Base-by-base conservation (phyloP, 2,797 vertebrate species). In the Coregonus suidteri region DNA sequence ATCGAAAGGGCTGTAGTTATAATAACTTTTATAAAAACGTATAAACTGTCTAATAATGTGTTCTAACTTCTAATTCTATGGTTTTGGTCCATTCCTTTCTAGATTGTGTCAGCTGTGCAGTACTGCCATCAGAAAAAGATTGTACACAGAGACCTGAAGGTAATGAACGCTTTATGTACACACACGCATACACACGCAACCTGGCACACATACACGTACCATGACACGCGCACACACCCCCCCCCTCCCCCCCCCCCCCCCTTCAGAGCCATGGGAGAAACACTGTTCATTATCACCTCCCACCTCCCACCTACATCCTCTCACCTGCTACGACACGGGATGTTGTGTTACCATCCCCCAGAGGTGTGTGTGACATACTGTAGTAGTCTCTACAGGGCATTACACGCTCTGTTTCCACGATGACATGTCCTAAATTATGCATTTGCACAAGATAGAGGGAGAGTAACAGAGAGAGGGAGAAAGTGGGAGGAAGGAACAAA, bases 41-140 rank as follows among this genome's bases (percentile, higher is more conserved):
- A 11, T 3, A 47, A 47, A 47, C 2, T 34, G 41, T 2, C 41
- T 34, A 34, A 47, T 47, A 47, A 47, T 47, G 11, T 59, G 1
- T 59, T 59, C 56, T 47, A 59, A 59, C 7, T 59, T 59, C 9
- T 59, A 20, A 20, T 59, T 59, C 1, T 56, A 59, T 59, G 56
- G 18, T 20, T n/a, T 20, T 6, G 16, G 18, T 59, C 56, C 20
- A 41, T 41, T 41, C 37, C 41, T 77, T 80, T 85, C 6, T 77
- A 96, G 96, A 97, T 98, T 52, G 96, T 98, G 80, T 98, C 97
- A 88, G 97, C 97, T 65, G 96, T 98, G 84, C 96, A 98, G 87
- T 98, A 98, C 91, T 98, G 97, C 87, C 97, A 98, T 88, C 97
- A 98, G 87, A 97, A 97, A 88, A 95, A 93, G 86, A 97, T 98